phyloP scores from a whole-genome alignment of 1,140 invertebrate species.

The Polypedilum vanderplanki region DNA sequence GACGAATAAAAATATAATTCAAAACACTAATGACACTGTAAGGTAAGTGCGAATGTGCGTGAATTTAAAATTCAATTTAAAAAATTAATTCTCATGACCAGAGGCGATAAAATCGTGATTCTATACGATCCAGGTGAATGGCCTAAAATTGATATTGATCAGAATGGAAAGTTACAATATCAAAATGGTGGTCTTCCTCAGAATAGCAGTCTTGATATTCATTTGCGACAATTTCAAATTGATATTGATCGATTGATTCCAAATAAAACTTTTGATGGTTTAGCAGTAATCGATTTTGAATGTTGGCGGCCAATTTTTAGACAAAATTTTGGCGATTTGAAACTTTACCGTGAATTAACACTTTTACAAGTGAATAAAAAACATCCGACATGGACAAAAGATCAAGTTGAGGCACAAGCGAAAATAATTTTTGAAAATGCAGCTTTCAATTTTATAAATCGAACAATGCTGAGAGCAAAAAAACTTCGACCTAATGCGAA shows the following conservation, averaged over 20 bases:
- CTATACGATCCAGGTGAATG: not conserved
- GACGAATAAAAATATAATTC: not conserved
- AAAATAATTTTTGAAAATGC: constrained; percentile 21
- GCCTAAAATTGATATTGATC: not conserved
- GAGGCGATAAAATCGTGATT: constrained; percentile 15
- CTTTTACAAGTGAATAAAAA: not conserved
- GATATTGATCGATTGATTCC: not conserved
- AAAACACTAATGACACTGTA: constrained; percentile 4
- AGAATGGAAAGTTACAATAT: not conserved
- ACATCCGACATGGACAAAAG: constrained; percentile 20
- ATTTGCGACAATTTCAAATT: not conserved
- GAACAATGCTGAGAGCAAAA: not conserved
- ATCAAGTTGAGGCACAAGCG: not conserved
- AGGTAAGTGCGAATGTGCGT: not conserved
- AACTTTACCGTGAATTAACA: not conserved
- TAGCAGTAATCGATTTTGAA: constrained; percentile 13
- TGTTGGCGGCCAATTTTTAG: constrained; percentile 9
- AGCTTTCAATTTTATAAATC: not conserved
- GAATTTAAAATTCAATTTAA: not conserved
- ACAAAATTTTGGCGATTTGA: constrained; percentile 15
- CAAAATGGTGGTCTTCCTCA: constrained; percentile 7
- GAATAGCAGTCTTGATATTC: not conserved
- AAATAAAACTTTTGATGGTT: not conserved
- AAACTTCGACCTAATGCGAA: not conserved
- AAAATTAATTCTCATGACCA: not conserved